Conservation (phyloP, 1,140 invertebrate genomes). For the Paralvinella palmiformis region DNA sequence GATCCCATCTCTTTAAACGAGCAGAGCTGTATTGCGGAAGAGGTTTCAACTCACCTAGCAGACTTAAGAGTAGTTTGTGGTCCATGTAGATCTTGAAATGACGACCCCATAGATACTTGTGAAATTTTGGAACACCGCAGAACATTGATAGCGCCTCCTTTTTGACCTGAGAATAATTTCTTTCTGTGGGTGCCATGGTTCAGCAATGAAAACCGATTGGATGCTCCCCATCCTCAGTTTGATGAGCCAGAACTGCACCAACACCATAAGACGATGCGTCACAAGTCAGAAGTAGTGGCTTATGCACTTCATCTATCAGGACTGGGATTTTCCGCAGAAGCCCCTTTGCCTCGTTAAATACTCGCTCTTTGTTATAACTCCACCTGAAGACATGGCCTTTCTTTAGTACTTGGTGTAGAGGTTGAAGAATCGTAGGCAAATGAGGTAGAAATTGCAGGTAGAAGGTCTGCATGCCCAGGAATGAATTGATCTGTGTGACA, state of each 20-base stretch:
- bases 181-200: conserved; percentile 46
- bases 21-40: conserved; percentile 36
- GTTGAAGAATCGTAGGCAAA: neutral
- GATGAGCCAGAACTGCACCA: conserved; percentile 50
- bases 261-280: conserved; percentile 52
- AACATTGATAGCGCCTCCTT: conserved; percentile 53
- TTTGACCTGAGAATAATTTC: conserved; percentile 54
- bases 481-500: neutral
- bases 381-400: conserved; percentile 4
- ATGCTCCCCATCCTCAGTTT: too few species aligned
- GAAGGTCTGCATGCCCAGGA: conserved; percentile 8
- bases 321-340: conserved; percentile 12
- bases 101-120: conserved; percentile 49
- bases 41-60: conserved; percentile 33
- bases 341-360: conserved; percentile 1
- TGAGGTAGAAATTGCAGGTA: neutral
- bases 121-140: conserved; percentile 46
- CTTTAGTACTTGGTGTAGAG: conserved; percentile 1
- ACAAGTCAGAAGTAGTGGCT: conserved; percentile 44
- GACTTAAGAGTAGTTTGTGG: conserved; percentile 43
- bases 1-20: conserved; percentile 22
- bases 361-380: neutral
- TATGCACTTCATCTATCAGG: conserved; percentile 37
- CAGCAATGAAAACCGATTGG: conserved; percentile 51
- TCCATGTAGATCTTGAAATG: conserved; percentile 49